A percentile compares a stretch with the other conserved stretches of the same genome.
Evolutionary conservation across 1,140 invertebrate species (phyloP).

Genomic region (Cotesia glomerata): DNA sequence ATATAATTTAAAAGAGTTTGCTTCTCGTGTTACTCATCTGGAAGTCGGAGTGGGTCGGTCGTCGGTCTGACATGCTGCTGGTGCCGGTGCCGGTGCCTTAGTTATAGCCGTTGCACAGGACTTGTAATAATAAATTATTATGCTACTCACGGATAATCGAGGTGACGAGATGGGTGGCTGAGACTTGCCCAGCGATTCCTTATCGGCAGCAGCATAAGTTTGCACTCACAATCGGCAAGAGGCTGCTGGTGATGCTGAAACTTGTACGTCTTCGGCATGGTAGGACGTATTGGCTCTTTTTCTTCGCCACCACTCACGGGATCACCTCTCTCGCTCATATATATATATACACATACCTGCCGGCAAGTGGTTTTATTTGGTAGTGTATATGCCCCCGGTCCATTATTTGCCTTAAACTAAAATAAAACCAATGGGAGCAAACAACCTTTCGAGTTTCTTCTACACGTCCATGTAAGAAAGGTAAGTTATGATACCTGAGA

Average conservation of each 20-base stretch:
- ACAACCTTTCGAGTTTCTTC: not conserved
- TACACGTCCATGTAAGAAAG: not conserved
- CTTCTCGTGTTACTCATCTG: too few species aligned
- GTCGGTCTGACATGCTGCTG: too few species aligned
- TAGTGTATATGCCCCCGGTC: not conserved
- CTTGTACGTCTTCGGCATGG: constrained; percentile 1
- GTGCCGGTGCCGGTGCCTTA: too few species aligned
- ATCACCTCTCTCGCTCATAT: too few species aligned
- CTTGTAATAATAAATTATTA: constrained; percentile 24
- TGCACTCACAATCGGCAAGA: constrained; percentile 24
- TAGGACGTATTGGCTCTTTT: not conserved
- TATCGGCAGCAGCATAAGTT: constrained; percentile 20
- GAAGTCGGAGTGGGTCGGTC: too few species aligned
- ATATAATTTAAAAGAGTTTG: too few species aligned
- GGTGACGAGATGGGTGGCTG: constrained; percentile 24
- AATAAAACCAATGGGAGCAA: not conserved
- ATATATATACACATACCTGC: too few species aligned
- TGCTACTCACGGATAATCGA: constrained; percentile 17
- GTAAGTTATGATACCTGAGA: too few species aligned
- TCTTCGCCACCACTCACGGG: not conserved
- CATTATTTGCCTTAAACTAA: not conserved
- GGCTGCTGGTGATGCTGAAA: not conserved
- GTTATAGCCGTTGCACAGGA: not conserved
- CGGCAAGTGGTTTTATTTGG: too few species aligned
- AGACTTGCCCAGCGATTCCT: constrained; percentile 2